phyloP scores from a whole-genome alignment of 2,113 vertebrate genomes.

The Edolisoma coerulescens region DNA sequence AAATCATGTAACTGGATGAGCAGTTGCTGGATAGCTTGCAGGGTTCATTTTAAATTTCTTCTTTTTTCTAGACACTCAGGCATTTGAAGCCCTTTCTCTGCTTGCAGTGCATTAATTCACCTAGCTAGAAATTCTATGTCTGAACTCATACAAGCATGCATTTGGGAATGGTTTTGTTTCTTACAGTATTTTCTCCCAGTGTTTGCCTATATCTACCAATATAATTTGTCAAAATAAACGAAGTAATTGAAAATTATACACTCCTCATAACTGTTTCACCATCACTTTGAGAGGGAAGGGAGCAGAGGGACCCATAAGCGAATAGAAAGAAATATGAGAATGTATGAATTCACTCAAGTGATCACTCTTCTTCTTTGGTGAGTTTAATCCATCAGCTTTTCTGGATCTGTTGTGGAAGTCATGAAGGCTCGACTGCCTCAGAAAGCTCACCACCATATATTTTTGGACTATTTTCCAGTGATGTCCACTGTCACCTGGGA shows the following conservation, averaged over 20 bases:
- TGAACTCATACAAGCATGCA: not conserved
- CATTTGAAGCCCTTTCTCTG: not conserved
- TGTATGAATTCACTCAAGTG: not conserved
- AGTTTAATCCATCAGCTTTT: not conserved
- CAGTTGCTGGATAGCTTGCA: not conserved
- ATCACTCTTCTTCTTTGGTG: not conserved
- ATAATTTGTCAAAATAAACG: conserved; percentile 18
- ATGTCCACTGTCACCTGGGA: not conserved
- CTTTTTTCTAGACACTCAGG: not conserved
- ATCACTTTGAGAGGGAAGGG: not conserved
- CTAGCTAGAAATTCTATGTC: not conserved
- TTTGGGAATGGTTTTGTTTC: conserved; percentile 13
- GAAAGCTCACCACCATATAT: not conserved
- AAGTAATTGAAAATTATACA: not conserved
- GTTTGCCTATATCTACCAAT: not conserved
- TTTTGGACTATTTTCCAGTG: not conserved
- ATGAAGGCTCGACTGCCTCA: not conserved
- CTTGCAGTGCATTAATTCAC: not conserved
- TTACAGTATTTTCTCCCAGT: not conserved
- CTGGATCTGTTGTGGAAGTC: not conserved
- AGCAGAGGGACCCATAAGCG: not conserved
- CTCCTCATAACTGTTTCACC: not conserved
- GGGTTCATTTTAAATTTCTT: not conserved
- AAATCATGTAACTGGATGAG: conserved; percentile 5
- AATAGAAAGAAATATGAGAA: not conserved